These are phyloP conservation scores for Caerostris extrusa DNA, from an alignment of 1,140 invertebrate species.

Conservation along the genomic window DNA sequence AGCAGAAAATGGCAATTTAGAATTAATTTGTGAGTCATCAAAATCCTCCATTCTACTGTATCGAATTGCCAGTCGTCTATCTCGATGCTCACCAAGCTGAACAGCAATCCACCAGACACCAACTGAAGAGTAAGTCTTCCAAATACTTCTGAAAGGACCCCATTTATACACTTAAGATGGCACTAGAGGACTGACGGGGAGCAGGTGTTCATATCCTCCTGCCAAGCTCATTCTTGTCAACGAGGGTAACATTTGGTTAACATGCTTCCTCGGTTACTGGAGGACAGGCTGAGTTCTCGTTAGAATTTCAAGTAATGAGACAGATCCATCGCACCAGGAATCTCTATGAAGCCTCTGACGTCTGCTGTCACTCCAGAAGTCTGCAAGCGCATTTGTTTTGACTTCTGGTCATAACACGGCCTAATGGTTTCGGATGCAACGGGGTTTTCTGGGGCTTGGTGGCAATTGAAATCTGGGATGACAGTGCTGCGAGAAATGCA, in stretches of 20 bases:
- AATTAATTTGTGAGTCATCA: too few relatives aligned
- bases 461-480: neutral
- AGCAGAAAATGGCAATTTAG: too few relatives aligned
- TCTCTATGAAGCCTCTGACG: neutral
- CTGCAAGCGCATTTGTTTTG: conserved; percentile 23
- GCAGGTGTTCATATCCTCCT: conserved; percentile 44
- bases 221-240: conserved; percentile 18
- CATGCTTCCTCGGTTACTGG: conserved; percentile 25
- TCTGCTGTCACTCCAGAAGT: neutral
- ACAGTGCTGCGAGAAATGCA: neutral
- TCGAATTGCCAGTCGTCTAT: neutral
- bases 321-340: conserved; percentile 10
- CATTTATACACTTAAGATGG: conserved; percentile 16
- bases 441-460: neutral
- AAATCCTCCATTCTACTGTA: neutral
- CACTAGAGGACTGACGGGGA: conserved; percentile 13
- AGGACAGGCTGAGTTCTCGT: neutral
- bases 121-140: neutral
- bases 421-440: neutral
- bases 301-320: conserved; percentile 54
- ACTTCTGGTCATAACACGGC: conserved; percentile 23
- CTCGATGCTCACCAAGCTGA: neutral
- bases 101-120: neutral
- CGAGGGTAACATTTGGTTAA: conserved; percentile 32
- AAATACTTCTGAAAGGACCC: conserved; percentile 13